Percentiles rank a stretch among this genome's conserved stretches.
phyloP scores from a whole-genome alignment of 2,797 vertebrate genomes.

The Clarias laeviceps region DNA sequence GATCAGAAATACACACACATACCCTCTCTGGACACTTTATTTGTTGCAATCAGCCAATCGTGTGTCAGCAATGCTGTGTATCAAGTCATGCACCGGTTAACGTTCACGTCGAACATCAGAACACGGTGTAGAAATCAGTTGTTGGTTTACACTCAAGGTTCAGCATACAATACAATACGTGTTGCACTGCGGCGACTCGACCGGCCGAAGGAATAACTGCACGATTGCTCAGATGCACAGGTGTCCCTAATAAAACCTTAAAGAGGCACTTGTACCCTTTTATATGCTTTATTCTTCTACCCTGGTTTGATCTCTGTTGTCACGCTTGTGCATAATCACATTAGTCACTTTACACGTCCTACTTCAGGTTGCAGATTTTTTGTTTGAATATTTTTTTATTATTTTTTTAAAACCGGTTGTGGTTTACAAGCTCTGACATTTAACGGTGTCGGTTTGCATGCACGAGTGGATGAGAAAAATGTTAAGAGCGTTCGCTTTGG shows the following conservation, averaged over 20 bases:
- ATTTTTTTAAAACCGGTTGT: neutral
- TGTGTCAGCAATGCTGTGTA: neutral
- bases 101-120: no score
- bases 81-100: neutral
- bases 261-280: neutral
- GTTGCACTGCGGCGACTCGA: neutral
- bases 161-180: no score
- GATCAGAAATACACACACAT: neutral
- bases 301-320: neutral
- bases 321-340: neutral
- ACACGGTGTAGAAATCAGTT: neutral
- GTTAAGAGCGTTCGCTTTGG: slow-evolving; percentile 63
- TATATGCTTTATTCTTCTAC: neutral
- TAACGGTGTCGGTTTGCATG: slow-evolving; percentile 19
- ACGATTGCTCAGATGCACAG: neutral
- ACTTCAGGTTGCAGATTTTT: neutral
- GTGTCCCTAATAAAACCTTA: neutral
- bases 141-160: neutral
- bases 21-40: neutral
- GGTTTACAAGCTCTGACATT: slow-evolving; percentile 23
- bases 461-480: slow-evolving; percentile 30
- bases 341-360: neutral
- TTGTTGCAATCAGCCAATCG: neutral
- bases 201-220: neutral
- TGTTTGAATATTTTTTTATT: neutral